phyloP scores from a whole-genome alignment of 2,888 invertebrate genomes.

The Polyommatus iphigenia region DNA sequence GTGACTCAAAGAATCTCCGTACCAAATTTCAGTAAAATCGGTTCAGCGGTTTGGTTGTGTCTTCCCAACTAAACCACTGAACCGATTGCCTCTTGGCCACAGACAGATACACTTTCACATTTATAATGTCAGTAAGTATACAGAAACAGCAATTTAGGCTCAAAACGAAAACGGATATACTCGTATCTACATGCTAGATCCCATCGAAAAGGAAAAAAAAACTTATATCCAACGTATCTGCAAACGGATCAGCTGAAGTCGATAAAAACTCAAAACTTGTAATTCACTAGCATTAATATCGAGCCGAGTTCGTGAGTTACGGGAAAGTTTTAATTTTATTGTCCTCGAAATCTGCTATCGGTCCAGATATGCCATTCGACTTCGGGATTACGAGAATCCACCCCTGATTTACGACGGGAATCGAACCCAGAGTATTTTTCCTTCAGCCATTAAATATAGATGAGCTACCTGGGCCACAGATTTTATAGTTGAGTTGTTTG shows the following conservation, averaged over 20 bases:
- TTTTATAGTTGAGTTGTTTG: background rate
- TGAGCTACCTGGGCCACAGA: slow-evolving; percentile 10
- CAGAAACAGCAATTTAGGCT: too few relatives aligned
- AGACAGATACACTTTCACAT: too few relatives aligned
- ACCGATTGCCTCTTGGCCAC: too few relatives aligned
- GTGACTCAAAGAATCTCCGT: too few relatives aligned
- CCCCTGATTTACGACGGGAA: slow-evolving; percentile 26
- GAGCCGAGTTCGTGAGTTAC: slow-evolving; percentile 1
- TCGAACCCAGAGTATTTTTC: slow-evolving; percentile 8
- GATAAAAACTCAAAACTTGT: background rate
- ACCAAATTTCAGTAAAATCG: too few relatives aligned
- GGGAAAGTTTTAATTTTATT: slow-evolving; percentile 28
- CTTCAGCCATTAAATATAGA: slow-evolving; percentile 15
- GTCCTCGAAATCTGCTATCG: slow-evolving; percentile 18
- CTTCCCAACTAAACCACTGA: too few relatives aligned
- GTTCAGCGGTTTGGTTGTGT: too few relatives aligned
- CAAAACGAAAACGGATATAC: too few relatives aligned
- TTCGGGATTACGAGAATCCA: slow-evolving; percentile 20
- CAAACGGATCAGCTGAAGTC: background rate
- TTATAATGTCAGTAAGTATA: too few relatives aligned
- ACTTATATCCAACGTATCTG: background rate
- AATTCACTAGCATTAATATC: slow-evolving; percentile 15
- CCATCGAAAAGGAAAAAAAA: background rate
- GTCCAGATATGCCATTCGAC: slow-evolving; percentile 22
- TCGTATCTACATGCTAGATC: too few relatives aligned